phyloP scores from a whole-genome alignment of 2,888 invertebrate genomes.

The Eugnorisma glareosa region DNA sequence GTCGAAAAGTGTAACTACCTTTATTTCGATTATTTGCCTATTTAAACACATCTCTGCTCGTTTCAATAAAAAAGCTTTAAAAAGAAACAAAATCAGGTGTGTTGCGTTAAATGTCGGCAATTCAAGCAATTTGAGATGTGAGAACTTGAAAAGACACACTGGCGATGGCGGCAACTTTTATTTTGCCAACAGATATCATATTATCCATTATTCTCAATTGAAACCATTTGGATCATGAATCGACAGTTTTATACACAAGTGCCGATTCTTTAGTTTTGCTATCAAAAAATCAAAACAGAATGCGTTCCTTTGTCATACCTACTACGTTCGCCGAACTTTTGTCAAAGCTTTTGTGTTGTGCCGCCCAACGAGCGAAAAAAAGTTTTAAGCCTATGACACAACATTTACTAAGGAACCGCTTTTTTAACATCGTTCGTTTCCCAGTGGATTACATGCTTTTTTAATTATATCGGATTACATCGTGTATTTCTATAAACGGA shows the following conservation, averaged over 20 bases:
- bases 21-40: conserved; percentile 22
- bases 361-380: conserved; percentile 78
- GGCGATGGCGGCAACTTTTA: conserved; percentile 70
- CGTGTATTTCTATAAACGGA: conserved; percentile 30
- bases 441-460: conserved; percentile 63
- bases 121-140: conserved; percentile 60
- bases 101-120: conserved; percentile 45
- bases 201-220: conserved; percentile 74
- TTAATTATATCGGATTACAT: conserved; percentile 71
- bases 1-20: conserved; percentile 18
- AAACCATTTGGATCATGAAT: conserved; percentile 74
- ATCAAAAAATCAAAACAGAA: conserved; percentile 87
- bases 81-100: conserved; percentile 45
- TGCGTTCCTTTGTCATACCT: conserved; percentile 76
- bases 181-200: conserved; percentile 78
- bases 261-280: conserved; percentile 80
- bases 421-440: conserved; percentile 70
- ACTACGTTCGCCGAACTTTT: conserved; percentile 83
- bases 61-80: neutral
- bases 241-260: conserved; percentile 80
- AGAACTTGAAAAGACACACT: conserved; percentile 56
- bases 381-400: conserved; percentile 74
- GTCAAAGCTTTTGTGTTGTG: conserved; percentile 79
- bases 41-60: neutral
- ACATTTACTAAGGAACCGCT: conserved; percentile 76